phyloP scores from a whole-genome alignment of 2,797 vertebrate genomes.

The Australoheros facetus region DNA sequence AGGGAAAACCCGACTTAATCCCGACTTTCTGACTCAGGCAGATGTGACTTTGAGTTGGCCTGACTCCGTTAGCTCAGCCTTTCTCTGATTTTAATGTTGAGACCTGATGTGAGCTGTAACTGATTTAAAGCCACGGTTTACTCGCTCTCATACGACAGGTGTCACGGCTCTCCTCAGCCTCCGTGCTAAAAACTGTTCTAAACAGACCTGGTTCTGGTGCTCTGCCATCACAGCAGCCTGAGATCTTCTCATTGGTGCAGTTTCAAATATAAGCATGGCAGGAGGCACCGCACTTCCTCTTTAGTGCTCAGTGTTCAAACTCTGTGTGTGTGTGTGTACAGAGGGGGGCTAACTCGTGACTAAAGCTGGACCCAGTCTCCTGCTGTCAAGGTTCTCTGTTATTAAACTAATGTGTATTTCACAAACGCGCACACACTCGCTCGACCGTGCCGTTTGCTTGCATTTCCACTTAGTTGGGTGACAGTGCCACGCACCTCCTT shows the following conservation, averaged over 20 bases:
- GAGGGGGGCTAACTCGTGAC: neutral
- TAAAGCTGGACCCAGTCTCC: constrained; percentile 56
- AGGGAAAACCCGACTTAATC: neutral
- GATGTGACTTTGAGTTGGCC: neutral
- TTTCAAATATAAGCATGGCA: neutral
- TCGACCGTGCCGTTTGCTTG: constrained; percentile 2
- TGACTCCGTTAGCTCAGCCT: constrained; percentile 15
- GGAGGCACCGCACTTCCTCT: neutral
- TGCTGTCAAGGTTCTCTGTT: constrained; percentile 41
- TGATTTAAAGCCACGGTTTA: neutral
- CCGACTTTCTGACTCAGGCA: constrained; percentile 11
- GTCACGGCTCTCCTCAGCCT: neutral
- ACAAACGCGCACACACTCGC: constrained; percentile 36
- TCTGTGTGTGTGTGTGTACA: constrained; percentile 1
- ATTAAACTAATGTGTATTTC: constrained; percentile 45
- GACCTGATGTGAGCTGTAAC: constrained; percentile 11
- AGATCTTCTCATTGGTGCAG: constrained; percentile 34
- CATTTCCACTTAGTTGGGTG: constrained; percentile 31
- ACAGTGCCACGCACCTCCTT: constrained; percentile 12
- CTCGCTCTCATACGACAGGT: neutral
- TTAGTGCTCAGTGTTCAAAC: neutral
- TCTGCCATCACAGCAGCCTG: constrained; percentile 21
- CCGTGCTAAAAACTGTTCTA: constrained; percentile 21
- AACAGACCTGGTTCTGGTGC: constrained; percentile 48
- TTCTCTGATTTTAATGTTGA: neutral